phyloP scores from a whole-genome alignment of 2,797 vertebrate genomes.

The Lycodopsis pacificus region DNA sequence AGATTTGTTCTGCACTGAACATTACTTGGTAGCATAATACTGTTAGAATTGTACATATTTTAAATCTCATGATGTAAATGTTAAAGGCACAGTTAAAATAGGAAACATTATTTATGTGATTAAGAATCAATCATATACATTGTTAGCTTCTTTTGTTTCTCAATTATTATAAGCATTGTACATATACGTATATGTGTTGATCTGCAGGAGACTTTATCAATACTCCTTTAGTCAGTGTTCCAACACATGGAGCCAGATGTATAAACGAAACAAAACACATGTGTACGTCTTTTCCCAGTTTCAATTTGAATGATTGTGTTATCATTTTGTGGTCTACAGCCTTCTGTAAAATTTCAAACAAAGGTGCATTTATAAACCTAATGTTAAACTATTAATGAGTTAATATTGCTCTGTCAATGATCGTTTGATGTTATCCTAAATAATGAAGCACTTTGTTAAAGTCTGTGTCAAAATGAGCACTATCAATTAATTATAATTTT shows the following conservation, averaged over 20 bases:
- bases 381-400: background rate
- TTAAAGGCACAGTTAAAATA: constrained; percentile 14
- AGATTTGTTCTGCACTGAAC: constrained; percentile 1
- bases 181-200: background rate
- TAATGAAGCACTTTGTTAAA: background rate
- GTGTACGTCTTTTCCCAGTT: background rate
- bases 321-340: background rate
- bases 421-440: background rate
- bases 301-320: background rate
- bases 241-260: constrained; percentile 35
- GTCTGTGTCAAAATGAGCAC: background rate
- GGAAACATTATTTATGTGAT: constrained; percentile 46
- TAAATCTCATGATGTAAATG: background rate
- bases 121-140: background rate
- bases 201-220: background rate
- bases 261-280: background rate
- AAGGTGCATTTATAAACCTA: background rate
- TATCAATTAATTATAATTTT: background rate
- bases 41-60: constrained; percentile 20
- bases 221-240: constrained; percentile 1
- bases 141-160: background rate
- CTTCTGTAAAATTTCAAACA: background rate
- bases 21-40: background rate
- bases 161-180: constrained; percentile 7
- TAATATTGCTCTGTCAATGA: too few species aligned